Conservation (phyloP, 2,113 vertebrate species). For the Corythoichthys intestinalis region DNA sequence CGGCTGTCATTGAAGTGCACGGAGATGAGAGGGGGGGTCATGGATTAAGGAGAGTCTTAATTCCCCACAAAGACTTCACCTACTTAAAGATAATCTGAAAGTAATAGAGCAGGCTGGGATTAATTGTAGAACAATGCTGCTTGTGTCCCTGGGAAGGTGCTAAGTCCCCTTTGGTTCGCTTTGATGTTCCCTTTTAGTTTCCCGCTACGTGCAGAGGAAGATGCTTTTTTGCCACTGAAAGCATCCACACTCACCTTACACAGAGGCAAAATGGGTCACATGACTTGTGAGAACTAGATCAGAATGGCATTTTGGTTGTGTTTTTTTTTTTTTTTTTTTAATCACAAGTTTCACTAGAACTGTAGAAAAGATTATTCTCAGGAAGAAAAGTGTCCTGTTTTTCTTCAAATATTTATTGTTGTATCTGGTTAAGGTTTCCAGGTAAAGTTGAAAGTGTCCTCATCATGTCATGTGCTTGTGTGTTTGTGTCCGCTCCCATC, state of each 20-base stretch:
- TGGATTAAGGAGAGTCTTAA: slow-evolving; percentile 71
- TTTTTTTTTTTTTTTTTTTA: not conserved
- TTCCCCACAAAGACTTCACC: slow-evolving; percentile 76
- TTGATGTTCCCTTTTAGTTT: slow-evolving; percentile 69
- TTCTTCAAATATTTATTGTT: slow-evolving; percentile 34
- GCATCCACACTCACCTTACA: slow-evolving; percentile 8
- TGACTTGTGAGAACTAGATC: not conserved
- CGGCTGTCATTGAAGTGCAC: slow-evolving; percentile 71
- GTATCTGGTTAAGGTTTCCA: slow-evolving; percentile 26
- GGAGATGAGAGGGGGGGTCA: slow-evolving; percentile 45
- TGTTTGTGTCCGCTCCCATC: slow-evolving; percentile 11
- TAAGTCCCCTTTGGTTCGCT: slow-evolving; percentile 62
- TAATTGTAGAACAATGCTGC: slow-evolving; percentile 78
- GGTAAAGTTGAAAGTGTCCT: slow-evolving; percentile 3
- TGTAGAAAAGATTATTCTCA: slow-evolving; percentile 47
- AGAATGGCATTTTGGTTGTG: not conserved
- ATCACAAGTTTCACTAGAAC: slow-evolving; percentile 37
- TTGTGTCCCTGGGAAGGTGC: slow-evolving; percentile 74
- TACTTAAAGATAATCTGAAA: slow-evolving; percentile 83
- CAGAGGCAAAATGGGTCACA: not conserved
- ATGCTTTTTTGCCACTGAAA: slow-evolving; percentile 23
- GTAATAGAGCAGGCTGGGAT: slow-evolving; percentile 81
- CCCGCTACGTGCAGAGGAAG: slow-evolving; percentile 26
- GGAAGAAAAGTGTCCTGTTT: slow-evolving; percentile 48
- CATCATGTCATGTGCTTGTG: slow-evolving; percentile 8